Base-by-base conservation (phyloP, 2,797 vertebrate genomes). In the Chaenodraco wilsoni region DNA sequence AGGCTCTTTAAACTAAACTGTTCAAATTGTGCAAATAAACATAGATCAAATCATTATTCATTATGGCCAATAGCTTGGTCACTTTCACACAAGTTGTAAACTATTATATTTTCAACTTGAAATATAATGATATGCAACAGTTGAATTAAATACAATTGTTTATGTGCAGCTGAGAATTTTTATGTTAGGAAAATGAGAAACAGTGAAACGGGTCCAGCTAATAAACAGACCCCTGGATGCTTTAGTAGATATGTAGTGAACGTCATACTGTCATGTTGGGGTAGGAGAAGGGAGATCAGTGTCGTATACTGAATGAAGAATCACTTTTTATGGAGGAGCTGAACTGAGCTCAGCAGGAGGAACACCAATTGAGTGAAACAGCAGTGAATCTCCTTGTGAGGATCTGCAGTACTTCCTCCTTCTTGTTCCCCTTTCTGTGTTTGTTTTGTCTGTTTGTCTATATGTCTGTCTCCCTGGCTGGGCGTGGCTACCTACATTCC, bases 261-360 rank as follows among this genome's bases (percentile, higher is more conserved):
- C 6, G 33, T 54, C 59, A 56, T 55, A 45, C 54, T 54, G 41
- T 27, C 4, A 40, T 15, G 41, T 46, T 17, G 37, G 55, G 17
- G 51, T 0, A 57, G 60, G 14, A 56, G 19, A 43, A 19, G 19
- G 41, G 10, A 11, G 16, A 55, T 44, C 3, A 51, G 23, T 45
- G 45, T 56, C 48, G 19, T 43, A 14, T 9, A 10, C 31, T 46
- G 44, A 72, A 63, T 44, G 44, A 61, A 59, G 21, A 64, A 59
- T 61, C 19, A 8, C 31, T 70, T 19, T 58, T 65, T 43, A 23
- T 52, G 12, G 31, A 55, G 2, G 33, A 37, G 60, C 17, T 67
- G 63, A 68, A 52, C 31, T 52, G 31, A 81, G 55, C 66, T 69
- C 54, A 44, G 80, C 59, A 71, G 49, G 59, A 65, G 46, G 19